Base-by-base conservation (phyloP, 1,140 invertebrate genomes). In the Paracyclopina nana region DNA sequence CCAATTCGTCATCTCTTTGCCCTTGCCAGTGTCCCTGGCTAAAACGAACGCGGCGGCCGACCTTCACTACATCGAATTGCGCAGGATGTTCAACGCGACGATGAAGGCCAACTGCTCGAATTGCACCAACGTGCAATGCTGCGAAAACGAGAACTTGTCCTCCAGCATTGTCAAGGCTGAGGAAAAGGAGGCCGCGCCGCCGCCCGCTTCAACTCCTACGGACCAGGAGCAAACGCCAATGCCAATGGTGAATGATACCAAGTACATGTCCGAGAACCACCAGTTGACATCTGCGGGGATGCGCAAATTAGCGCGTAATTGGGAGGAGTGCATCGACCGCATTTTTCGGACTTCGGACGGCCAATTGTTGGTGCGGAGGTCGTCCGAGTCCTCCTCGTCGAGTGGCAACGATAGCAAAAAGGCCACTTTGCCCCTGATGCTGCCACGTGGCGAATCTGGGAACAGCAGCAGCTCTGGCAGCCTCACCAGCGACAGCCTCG, bases 261-360 rank as follows among this genome's bases (percentile, higher is more conserved):
- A 28, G 22, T 52, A 52, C 22, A 43, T 24, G 22, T 52, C 50
- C 1, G 50, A 52, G 5, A 18, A 16, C 9, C 16, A 43, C 11
- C 50, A 52, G 12, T 27, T 52, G 26, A 52, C 18, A 18, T 46
- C 31, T 2, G 20, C 31, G 4, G 50, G 50, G 28, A 46, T 52
- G 24, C 38, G 50, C 6, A 52, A 45, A 38, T 27, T 52, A 28
- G 24, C 40, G 12, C 43, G 18, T 18, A 52, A 52, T 18, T 52
- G 50, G 50, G 50, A 52, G 24, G 16, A 25, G 2, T 44, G 27
- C 27, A 16, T 52, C 12, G 11, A 14, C 12, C 16, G 34, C 12
- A 52, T 52, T 18, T 45, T 27, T 11, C 43, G 31, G 30, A 43
- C 50, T 14, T 14, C 16, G 28, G 50, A 52, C 22, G 50, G 50